phyloP scores from a whole-genome alignment of 35 echinoderm and acorn worm species.

The Diadema setosum region DNA sequence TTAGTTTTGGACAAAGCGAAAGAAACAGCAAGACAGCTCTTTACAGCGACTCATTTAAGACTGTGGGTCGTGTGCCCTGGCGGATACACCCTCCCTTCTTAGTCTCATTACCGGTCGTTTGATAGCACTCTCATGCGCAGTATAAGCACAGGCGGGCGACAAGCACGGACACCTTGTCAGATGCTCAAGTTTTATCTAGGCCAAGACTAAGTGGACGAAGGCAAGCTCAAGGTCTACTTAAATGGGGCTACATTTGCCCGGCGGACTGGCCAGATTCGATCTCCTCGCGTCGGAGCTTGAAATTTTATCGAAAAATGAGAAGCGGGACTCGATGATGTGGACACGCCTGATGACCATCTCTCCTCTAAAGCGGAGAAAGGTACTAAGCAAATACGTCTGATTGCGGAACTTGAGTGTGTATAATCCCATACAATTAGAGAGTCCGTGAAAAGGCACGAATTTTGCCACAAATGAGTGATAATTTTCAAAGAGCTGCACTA shows the following conservation, averaged over 20 bases:
- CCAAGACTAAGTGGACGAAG: not conserved
- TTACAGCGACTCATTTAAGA: not conserved
- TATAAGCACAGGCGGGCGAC: not conserved
- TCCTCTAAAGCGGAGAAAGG: not conserved
- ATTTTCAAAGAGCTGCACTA: constrained; percentile 9
- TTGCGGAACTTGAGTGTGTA: constrained; percentile 16
- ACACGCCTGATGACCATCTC: not conserved
- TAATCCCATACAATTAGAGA: not conserved
- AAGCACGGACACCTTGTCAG: not conserved
- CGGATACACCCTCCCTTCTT: not conserved
- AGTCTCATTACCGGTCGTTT: not conserved
- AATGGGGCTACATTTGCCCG: not conserved
- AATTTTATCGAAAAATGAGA: not conserved
- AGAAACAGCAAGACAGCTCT: not conserved
- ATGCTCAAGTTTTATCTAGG: not conserved
- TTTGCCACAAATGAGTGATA: constrained; percentile 17
- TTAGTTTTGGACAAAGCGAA: not conserved
- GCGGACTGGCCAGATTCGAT: not conserved
- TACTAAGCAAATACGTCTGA: constrained; percentile 3
- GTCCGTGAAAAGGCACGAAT: constrained; percentile 18
- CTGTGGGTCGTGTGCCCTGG: not conserved
- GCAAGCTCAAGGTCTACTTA: not conserved
- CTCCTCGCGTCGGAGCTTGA: not conserved
- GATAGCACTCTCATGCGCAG: not conserved
- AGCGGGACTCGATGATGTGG: not conserved